phyloP scores from a whole-genome alignment of 2,888 invertebrate species.

The Diploptera punctata region DNA sequence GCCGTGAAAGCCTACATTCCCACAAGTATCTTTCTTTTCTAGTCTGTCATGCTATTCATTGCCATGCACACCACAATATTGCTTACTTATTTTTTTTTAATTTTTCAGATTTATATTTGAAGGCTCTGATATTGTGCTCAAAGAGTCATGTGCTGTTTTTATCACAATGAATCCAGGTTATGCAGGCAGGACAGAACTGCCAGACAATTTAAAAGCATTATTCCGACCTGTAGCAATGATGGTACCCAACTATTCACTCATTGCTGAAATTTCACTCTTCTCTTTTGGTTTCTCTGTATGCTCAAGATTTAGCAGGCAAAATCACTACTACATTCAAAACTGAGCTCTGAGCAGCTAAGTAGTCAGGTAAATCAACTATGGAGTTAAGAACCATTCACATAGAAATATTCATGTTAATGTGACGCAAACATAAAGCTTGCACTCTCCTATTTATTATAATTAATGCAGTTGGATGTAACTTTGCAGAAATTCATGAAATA shows the following conservation, averaged over 20 bases:
- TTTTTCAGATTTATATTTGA: slow-evolving; percentile 72
- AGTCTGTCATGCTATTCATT: too few species aligned
- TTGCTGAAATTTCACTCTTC: slow-evolving; percentile 81
- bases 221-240: slow-evolving; percentile 87
- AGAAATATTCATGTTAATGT: too few species aligned
- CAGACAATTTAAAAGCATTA: slow-evolving; percentile 80
- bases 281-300: slow-evolving; percentile 79
- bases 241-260: slow-evolving; percentile 81
- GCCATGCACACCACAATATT: too few species aligned
- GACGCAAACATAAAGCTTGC: too few species aligned
- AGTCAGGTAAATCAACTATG: too few species aligned
- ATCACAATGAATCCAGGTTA: slow-evolving; percentile 89
- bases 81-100: too few species aligned
- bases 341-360: slow-evolving; percentile 80
- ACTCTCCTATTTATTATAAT: too few species aligned
- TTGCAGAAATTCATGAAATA: too few species aligned
- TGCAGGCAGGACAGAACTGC: slow-evolving; percentile 77
- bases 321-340: slow-evolving; percentile 79
- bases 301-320: slow-evolving; percentile 74
- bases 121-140: slow-evolving; percentile 71
- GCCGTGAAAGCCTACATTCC: too few species aligned
- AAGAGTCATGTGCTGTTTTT: slow-evolving; percentile 77
- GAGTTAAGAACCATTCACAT: too few species aligned
- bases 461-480: too few species aligned
- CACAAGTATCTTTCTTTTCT: too few species aligned